phyloP scores from a whole-genome alignment of 2,888 invertebrate genomes.

The Machimus atricapillus region DNA sequence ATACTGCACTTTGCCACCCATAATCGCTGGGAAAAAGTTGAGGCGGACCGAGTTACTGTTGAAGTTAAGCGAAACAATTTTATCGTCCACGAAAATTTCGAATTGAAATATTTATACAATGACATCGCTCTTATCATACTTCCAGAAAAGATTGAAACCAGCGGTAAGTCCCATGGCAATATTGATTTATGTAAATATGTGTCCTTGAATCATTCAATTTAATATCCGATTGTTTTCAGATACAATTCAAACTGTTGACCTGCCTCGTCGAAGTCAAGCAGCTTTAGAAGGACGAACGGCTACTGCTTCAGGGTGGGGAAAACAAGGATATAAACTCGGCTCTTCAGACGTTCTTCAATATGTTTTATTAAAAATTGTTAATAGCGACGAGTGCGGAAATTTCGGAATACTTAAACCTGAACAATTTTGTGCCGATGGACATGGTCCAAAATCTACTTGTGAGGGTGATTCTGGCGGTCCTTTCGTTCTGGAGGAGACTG shows the following conservation, averaged over 20 bases:
- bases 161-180: neutral
- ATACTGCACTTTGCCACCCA: neutral
- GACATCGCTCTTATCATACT: neutral
- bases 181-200: neutral
- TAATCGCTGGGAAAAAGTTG: neutral
- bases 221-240: neutral
- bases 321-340: neutral
- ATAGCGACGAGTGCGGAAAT: neutral
- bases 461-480: constrained; percentile 54
- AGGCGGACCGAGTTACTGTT: neutral
- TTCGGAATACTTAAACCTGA: neutral
- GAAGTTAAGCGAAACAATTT: neutral
- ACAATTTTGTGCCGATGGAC: neutral
- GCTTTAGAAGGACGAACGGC: neutral
- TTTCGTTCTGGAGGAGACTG: neutral
- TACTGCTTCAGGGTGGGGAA: constrained; percentile 4
- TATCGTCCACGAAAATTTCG: neutral
- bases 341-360: constrained; percentile 14
- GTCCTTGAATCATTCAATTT: neutral
- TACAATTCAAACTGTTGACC: neutral
- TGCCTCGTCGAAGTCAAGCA: neutral
- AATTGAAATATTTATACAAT: neutral
- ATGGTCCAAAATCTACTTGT: constrained; percentile 54
- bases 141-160: neutral
- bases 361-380: neutral